A percentile compares a stretch with the other conserved stretches of the same genome.
phyloP scores from a whole-genome alignment of 2,113 vertebrate genomes.

The Elephas maximus region DNA sequence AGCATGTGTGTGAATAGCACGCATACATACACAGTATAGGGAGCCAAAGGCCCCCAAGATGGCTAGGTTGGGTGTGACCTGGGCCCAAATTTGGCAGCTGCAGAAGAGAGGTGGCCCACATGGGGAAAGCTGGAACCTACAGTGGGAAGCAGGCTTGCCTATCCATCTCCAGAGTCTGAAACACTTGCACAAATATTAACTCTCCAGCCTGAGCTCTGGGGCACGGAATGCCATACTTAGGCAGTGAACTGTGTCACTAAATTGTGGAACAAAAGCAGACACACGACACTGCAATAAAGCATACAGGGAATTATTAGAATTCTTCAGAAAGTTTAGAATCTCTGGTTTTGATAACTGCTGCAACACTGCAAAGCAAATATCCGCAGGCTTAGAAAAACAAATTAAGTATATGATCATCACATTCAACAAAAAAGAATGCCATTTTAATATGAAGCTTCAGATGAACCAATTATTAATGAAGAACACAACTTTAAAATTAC shows the following conservation, averaged over 20 bases:
- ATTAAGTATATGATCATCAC: background rate
- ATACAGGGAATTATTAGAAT: background rate
- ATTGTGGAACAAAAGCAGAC: background rate
- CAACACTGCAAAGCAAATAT: background rate
- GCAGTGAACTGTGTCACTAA: background rate
- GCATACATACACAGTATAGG: too few relatives aligned
- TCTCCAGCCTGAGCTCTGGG: background rate
- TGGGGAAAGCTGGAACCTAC: too few relatives aligned
- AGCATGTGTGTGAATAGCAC: background rate
- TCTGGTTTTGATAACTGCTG: background rate
- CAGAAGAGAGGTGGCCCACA: background rate
- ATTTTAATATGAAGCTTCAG: background rate
- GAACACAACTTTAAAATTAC: background rate
- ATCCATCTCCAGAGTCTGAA: background rate
- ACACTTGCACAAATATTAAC: background rate
- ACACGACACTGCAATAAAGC: background rate
- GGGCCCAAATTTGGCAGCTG: background rate
- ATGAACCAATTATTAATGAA: constrained; percentile 25
- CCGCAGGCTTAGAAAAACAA: constrained; percentile 1
- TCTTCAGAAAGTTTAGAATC: background rate
- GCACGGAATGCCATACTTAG: background rate
- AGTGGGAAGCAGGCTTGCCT: background rate
- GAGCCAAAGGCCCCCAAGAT: background rate
- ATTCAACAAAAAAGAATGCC: background rate
- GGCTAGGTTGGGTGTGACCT: background rate